phyloP scores from a whole-genome alignment of 53 echinoderm and acorn worm genomes.

The Luidia sarsii region DNA sequence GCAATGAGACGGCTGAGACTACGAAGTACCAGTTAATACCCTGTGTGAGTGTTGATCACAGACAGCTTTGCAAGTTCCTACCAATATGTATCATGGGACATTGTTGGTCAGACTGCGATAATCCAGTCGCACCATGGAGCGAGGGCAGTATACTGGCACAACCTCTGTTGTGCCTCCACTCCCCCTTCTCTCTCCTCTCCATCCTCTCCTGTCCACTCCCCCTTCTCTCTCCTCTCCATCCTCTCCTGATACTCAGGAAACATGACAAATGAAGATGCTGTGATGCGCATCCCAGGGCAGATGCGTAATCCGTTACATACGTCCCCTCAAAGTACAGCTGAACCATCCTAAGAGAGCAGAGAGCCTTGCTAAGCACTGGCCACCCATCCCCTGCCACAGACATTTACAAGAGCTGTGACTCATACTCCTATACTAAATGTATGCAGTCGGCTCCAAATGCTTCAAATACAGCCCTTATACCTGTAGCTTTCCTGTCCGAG shows the following conservation, averaged over 20 bases:
- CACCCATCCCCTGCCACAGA: neutral
- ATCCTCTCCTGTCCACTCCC: neutral
- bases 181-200: neutral
- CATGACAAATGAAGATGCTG: conserved; percentile 41
- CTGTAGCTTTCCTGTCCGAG: too few relatives aligned
- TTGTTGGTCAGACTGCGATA: too few relatives aligned
- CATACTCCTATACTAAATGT: neutral
- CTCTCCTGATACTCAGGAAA: conserved; percentile 22
- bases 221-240: neutral
- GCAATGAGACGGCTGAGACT: too few relatives aligned
- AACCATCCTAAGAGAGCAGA: neutral
- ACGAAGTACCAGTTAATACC: too few relatives aligned
- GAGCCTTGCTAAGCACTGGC: neutral
- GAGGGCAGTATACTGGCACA: too few relatives aligned
- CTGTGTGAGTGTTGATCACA: too few relatives aligned
- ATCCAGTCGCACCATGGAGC: too few relatives aligned
- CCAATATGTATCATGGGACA: too few relatives aligned
- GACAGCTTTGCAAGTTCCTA: too few relatives aligned
- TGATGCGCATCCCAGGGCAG: conserved; percentile 9
- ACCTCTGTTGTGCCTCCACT: conserved; percentile 1
- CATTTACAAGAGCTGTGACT: conserved; percentile 7
- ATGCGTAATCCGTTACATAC: conserved; percentile 38
- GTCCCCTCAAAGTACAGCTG: conserved; percentile 37
- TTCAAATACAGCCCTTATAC: too few relatives aligned
- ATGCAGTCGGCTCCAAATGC: too few relatives aligned